Evolutionary conservation across 2,797 vertebrate species (phyloP), one percentile per base, ranked within the genome.

Genomic region (Sphaeramia orbicularis): DNA sequence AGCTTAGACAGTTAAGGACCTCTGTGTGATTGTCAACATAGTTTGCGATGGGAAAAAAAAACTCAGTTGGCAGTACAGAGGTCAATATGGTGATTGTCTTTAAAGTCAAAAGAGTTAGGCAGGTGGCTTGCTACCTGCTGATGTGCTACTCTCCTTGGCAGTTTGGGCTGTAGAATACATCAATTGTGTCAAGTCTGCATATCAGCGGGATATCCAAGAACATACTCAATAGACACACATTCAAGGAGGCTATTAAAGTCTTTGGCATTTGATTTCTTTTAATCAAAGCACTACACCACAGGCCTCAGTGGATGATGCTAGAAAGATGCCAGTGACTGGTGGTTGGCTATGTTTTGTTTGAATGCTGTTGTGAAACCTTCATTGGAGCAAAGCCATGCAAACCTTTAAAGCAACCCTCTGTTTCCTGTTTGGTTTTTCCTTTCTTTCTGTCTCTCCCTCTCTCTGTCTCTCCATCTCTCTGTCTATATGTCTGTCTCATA

Each of bases 181-280:
- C 42, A 49, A 30, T 51, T 13, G 10, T 63, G 60, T 48, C 56
- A 67, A 49, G 57, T 63, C 57, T 64, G 48, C 67, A 44, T 58
- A 75, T 62, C 76, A 86, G 72, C 59, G 57, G 57, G 51, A 57
- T 37, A 52, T 58, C 38, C 59, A 51, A 51, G 30, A 60, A 66
- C 71, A 71, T 64, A 24, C 64, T 61, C 84, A 76, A 80, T 41
- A 61, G 70, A 84, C 83, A 70, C 77, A 58, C 81, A 65, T 86
- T 85, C 84, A 78, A 86, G 65, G 73, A 64, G 68, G 63, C 72
- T 75, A 80, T 86, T 76, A 86, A 88, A 88, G 24, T 66, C 76
- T 88, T 85, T 86, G 79, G 82, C 87, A 89, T 86, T 89, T 76
- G 79, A 89, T 89, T 88, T 70, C 59, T 80, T 86, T 85, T 87